Evolutionary conservation across 2,113 vertebrate species (phyloP).

Genomic region (Campylorhamphus procurvoides): DNA sequence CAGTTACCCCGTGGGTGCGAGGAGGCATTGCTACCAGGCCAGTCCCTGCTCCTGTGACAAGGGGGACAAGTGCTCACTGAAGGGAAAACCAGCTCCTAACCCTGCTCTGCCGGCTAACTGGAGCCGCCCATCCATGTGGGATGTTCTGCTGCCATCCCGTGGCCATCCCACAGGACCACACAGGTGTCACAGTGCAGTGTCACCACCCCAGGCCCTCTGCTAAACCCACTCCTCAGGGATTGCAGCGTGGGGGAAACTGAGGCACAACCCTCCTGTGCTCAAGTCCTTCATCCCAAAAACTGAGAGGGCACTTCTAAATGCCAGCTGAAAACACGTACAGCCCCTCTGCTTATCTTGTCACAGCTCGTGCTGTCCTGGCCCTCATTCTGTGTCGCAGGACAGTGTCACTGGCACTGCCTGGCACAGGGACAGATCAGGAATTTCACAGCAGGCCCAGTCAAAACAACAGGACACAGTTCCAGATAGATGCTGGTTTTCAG

Average conservation of each 20-base stretch:
- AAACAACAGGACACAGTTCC: neutral
- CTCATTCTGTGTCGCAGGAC: accelerated
- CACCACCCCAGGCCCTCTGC: neutral
- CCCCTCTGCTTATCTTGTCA: neutral
- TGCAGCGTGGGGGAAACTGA: neutral
- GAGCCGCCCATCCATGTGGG: neutral
- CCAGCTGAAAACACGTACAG: accelerated
- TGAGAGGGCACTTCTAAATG: neutral
- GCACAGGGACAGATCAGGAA: neutral
- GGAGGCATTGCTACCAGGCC: neutral
- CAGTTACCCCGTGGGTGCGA: accelerated
- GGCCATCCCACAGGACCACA: neutral
- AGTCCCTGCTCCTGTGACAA: neutral
- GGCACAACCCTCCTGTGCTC: neutral
- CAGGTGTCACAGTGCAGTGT: neutral
- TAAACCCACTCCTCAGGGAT: neutral
- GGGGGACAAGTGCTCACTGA: accelerated
- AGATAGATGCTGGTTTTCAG: neutral
- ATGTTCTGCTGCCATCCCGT: conserved; percentile 50
- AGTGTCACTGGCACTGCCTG: neutral
- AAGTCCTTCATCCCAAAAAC: neutral
- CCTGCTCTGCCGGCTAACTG: accelerated
- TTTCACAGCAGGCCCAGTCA: neutral
- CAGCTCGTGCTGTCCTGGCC: neutral
- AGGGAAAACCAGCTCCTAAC: neutral